These are phyloP conservation scores for Cotesia chilonis DNA, from an alignment of 1,140 invertebrate species.

Conservation along the genomic window DNA sequence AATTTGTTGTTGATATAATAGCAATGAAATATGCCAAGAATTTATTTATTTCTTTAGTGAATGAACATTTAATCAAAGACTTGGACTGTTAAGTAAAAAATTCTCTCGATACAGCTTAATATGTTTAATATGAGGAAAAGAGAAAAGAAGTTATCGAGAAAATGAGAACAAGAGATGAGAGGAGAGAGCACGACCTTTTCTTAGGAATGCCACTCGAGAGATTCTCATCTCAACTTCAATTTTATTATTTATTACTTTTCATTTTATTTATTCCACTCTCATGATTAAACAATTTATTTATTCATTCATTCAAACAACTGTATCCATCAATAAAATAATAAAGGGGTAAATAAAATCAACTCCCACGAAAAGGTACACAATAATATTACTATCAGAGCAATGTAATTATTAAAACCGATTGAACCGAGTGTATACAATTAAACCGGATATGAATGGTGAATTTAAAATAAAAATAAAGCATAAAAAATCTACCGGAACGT, in stretches of 20 bases:
- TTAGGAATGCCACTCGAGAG: slow-evolving; percentile 36
- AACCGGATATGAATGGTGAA: too few relatives aligned
- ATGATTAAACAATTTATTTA: slow-evolving; percentile 8
- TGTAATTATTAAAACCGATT: neutral
- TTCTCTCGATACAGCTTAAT: neutral
- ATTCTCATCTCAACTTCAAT: slow-evolving; percentile 28
- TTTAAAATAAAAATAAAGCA: neutral
- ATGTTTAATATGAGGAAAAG: slow-evolving; percentile 5
- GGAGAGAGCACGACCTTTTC: slow-evolving; percentile 31
- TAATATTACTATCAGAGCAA: neutral
- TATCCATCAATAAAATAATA: too few relatives aligned
- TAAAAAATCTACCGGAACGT: neutral
- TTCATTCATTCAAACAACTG: neutral
- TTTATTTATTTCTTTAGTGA: neutral
- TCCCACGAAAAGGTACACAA: too few relatives aligned
- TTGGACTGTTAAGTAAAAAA: neutral
- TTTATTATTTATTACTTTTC: slow-evolving; percentile 22
- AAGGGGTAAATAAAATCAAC: too few relatives aligned
- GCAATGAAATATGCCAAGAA: neutral
- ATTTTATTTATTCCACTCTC: neutral
- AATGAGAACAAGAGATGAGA: slow-evolving; percentile 26
- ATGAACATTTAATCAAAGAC: neutral
- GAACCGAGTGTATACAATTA: neutral
- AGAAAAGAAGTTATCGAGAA: slow-evolving; percentile 23
- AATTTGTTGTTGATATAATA: neutral